These are phyloP conservation scores for Vulpes ferrilata DNA, from an alignment of 2,113 vertebrate species.

Conservation along the genomic window DNA sequence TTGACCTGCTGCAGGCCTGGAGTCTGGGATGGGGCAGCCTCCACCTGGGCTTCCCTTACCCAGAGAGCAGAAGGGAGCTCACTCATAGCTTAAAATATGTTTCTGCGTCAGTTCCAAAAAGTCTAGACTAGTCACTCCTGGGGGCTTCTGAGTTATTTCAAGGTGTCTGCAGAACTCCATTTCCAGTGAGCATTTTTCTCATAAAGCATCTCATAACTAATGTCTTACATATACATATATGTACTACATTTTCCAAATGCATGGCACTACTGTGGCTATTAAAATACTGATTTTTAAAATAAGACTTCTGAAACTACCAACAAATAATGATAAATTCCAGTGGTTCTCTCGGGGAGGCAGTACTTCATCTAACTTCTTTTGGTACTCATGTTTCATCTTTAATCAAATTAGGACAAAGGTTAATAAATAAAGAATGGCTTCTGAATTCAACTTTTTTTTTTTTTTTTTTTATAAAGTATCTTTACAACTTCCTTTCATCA, in stretches of 20 bases:
- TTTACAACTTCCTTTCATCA: neutral
- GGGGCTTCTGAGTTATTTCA: conserved; percentile 69
- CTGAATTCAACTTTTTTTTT: neutral
- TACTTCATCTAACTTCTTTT: neutral
- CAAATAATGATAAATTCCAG: neutral
- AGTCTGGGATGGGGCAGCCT: neutral
- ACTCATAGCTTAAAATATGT: neutral
- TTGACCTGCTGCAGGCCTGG: neutral
- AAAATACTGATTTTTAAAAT: neutral
- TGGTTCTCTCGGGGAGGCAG: neutral
- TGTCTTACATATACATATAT: neutral
- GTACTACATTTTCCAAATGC: neutral
- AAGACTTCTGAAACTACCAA: conserved; percentile 3
- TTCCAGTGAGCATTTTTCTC: neutral
- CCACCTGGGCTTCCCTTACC: neutral
- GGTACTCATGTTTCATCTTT: neutral
- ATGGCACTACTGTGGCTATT: neutral
- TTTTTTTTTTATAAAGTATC: neutral
- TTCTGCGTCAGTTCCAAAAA: conserved; percentile 51
- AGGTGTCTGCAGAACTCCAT: conserved; percentile 47
- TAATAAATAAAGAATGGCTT: conserved; percentile 31
- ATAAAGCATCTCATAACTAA: neutral
- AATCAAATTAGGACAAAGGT: conserved; percentile 4
- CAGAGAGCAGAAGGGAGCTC: neutral
- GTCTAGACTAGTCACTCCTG: conserved; percentile 65